Evolutionary conservation across 2,888 invertebrate species (phyloP).

Genomic region (Synanthedon formicaeformis): DNA sequence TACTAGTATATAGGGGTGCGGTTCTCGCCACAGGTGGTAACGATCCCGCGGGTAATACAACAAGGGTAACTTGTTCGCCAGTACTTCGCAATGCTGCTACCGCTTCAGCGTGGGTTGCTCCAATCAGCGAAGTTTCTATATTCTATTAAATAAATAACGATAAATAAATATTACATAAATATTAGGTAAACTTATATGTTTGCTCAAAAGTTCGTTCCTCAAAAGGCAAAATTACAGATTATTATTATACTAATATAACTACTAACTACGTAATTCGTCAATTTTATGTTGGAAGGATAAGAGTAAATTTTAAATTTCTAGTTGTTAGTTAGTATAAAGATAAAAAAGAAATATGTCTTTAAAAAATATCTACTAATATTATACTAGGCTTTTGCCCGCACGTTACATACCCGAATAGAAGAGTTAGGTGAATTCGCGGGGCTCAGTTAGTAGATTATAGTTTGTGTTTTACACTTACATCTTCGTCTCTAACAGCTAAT

Average conservation of each 20-base stretch:
- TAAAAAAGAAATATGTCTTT: no score
- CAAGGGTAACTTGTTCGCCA: constrained; percentile 58
- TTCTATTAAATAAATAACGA: constrained; percentile 25
- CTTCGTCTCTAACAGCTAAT: constrained; percentile 60
- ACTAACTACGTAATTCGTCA: no score
- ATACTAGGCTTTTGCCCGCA: no score
- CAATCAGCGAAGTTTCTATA: constrained; percentile 59
- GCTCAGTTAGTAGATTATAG: no score
- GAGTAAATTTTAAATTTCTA: no score
- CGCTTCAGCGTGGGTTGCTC: constrained; percentile 62
- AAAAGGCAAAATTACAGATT: background rate
- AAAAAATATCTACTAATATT: no score
- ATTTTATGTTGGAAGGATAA: no score
- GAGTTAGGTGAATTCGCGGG: no score
- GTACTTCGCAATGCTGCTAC: constrained; percentile 57
- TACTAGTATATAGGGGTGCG: constrained; percentile 55
- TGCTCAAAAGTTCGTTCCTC: background rate
- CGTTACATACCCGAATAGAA: no score
- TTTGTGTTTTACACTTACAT: constrained; percentile 33
- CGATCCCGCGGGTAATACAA: constrained; percentile 55
- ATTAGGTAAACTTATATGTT: background rate
- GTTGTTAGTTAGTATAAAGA: no score
- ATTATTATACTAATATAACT: no score
- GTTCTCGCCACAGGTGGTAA: constrained; percentile 52
- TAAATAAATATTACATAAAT: background rate